Evolutionary conservation across 1,140 invertebrate species (phyloP).

Genomic region (Pachyrhynchus sulphureomaculatus): DNA sequence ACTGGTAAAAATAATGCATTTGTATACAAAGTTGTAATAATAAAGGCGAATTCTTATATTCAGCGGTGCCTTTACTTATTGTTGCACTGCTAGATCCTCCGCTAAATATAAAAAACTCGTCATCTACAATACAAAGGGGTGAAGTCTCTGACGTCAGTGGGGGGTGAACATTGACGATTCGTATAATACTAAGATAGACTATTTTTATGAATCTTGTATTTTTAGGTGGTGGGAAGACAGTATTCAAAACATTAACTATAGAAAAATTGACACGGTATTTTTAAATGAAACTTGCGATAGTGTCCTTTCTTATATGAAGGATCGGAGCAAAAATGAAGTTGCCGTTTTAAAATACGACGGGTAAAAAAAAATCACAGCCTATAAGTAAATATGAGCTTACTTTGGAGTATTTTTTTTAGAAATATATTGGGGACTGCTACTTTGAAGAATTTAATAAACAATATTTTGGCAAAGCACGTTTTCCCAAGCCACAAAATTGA

Average conservation of each 20-base stretch:
- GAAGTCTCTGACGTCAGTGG: background rate
- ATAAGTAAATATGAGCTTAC: too few relatives aligned
- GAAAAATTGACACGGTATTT: constrained; percentile 59
- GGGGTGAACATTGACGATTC: background rate
- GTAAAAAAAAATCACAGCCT: too few relatives aligned
- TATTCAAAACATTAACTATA: constrained; percentile 62
- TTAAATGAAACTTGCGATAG: constrained; percentile 64
- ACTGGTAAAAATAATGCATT: constrained; percentile 56
- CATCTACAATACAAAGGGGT: too few relatives aligned
- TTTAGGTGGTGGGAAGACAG: constrained; percentile 73
- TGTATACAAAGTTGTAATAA: too few relatives aligned
- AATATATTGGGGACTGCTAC: constrained; percentile 71
- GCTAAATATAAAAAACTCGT: too few relatives aligned
- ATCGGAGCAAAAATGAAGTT: constrained; percentile 67
- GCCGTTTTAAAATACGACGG: constrained; percentile 67
- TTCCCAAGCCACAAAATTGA: constrained; percentile 62
- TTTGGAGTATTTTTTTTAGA: too few relatives aligned
- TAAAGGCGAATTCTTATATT: too few relatives aligned
- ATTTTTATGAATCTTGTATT: background rate
- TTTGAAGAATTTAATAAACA: constrained; percentile 69
- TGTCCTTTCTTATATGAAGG: constrained; percentile 70
- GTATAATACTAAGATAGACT: background rate
- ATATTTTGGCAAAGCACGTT: constrained; percentile 68
- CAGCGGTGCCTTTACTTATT: too few relatives aligned
- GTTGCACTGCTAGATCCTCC: too few relatives aligned